Percentiles rank a stretch among this genome's conserved stretches.
Conservation (phyloP, 2,113 vertebrate genomes). For the Alligator sinensis region DNA sequence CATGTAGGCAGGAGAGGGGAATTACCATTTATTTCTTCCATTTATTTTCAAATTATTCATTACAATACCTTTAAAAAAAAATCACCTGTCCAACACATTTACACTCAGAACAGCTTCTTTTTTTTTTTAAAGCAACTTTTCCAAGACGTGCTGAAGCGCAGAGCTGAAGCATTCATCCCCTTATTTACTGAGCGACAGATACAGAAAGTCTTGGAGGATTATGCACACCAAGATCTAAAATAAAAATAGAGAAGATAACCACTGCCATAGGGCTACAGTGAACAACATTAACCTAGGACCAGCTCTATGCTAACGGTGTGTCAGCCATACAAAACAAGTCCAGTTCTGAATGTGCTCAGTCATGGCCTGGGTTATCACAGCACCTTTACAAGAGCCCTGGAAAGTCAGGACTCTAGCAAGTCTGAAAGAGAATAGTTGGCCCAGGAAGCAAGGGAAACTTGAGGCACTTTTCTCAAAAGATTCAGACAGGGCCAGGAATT, state of each 20-base stretch:
- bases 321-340: background rate
- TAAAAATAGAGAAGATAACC: background rate
- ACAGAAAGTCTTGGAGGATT: constrained; percentile 16
- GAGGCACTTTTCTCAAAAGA: background rate
- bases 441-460: background rate
- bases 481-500: background rate
- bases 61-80: background rate
- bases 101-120: background rate
- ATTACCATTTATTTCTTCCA: background rate
- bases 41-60: constrained; percentile 16
- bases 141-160: background rate
- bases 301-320: background rate
- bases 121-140: constrained; percentile 41
- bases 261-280: background rate
- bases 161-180: constrained; percentile 18
- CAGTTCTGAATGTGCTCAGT: background rate
- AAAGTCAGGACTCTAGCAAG: background rate
- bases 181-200: constrained; percentile 31
- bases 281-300: background rate
- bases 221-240: background rate
- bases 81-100: constrained; percentile 1
- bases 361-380: background rate
- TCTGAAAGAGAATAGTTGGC: background rate
- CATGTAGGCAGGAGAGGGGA: background rate
- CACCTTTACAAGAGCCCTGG: background rate